Percentiles rank a stretch among this genome's conserved stretches.
Evolutionary conservation across 2,888 invertebrate species (phyloP).

Genomic region (Campoplex capitator): DNA sequence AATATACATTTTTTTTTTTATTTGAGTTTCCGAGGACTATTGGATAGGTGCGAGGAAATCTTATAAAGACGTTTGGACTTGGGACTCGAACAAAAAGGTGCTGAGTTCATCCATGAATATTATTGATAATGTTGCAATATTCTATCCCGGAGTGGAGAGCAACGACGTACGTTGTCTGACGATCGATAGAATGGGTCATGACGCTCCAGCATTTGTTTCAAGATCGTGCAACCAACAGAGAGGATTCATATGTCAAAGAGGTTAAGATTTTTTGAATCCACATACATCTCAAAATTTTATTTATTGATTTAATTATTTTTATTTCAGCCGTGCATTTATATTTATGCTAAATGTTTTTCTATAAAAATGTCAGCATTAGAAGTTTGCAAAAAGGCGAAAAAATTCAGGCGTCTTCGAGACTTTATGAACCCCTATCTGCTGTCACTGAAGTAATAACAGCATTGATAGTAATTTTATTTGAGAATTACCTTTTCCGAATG

Average conservation of each 20-base stretch:
- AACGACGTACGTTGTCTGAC: conserved; percentile 65
- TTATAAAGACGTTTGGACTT: conserved; percentile 64
- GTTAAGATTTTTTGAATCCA: conserved; percentile 46
- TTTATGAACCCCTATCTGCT: too few relatives aligned
- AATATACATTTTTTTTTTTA: neutral
- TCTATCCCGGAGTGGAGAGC: conserved; percentile 46
- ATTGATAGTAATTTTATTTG: too few relatives aligned
- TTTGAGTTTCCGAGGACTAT: conserved; percentile 66
- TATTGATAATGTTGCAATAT: conserved; percentile 7
- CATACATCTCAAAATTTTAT: neutral
- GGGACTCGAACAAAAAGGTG: conserved; percentile 54
- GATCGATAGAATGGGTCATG: conserved; percentile 66
- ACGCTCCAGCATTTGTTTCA: conserved; percentile 68
- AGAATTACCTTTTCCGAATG: too few relatives aligned
- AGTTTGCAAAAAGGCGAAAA: too few relatives aligned
- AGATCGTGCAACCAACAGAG: conserved; percentile 70
- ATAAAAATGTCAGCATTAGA: too few relatives aligned
- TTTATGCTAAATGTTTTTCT: neutral
- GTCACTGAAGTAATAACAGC: too few relatives aligned
- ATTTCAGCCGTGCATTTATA: neutral
- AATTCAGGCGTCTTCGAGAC: too few relatives aligned
- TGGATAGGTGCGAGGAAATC: conserved; percentile 72
- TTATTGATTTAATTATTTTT: conserved; percentile 46
- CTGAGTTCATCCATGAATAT: conserved; percentile 17
- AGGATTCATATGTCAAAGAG: conserved; percentile 72